A percentile compares a stretch with the other conserved stretches of the same genome.
These are phyloP conservation scores for Selene dorsalis DNA, from an alignment of 2,797 vertebrate species.

Conservation along the genomic window DNA sequence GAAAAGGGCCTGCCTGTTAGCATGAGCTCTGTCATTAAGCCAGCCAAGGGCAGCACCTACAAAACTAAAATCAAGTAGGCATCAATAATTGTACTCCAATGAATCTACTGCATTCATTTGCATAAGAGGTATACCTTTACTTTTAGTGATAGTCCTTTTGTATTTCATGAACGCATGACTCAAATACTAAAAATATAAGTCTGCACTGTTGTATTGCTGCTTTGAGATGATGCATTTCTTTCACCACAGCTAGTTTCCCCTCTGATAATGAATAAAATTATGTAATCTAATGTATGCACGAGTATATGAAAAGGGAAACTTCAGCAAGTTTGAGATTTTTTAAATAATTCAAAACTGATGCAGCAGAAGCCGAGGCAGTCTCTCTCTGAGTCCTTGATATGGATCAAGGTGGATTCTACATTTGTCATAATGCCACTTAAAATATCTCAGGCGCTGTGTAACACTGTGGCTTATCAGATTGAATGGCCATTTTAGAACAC, in stretches of 20 bases:
- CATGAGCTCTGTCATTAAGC: neutral
- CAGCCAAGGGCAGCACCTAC: neutral
- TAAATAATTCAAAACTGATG: neutral
- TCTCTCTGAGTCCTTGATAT: neutral
- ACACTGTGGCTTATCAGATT: neutral
- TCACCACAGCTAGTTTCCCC: neutral
- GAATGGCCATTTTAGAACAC: neutral
- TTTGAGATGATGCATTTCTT: neutral
- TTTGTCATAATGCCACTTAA: neutral
- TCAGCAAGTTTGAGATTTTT: neutral
- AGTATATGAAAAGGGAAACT: neutral
- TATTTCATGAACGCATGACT: neutral
- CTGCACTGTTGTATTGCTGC: neutral
- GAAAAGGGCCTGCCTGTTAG: neutral
- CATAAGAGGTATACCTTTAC: neutral
- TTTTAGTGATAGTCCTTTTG: neutral
- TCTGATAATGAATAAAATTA: neutral
- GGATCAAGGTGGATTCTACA: neutral
- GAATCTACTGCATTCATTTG: neutral
- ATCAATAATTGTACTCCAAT: neutral
- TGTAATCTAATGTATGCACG: constrained; percentile 11
- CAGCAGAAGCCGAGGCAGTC: neutral
- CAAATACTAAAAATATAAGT: no score
- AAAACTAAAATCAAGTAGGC: no score
- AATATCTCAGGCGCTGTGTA: neutral